These are phyloP conservation scores for Drosophila monieri DNA, from an alignment of 2,888 invertebrate species.

Conservation along the genomic window DNA sequence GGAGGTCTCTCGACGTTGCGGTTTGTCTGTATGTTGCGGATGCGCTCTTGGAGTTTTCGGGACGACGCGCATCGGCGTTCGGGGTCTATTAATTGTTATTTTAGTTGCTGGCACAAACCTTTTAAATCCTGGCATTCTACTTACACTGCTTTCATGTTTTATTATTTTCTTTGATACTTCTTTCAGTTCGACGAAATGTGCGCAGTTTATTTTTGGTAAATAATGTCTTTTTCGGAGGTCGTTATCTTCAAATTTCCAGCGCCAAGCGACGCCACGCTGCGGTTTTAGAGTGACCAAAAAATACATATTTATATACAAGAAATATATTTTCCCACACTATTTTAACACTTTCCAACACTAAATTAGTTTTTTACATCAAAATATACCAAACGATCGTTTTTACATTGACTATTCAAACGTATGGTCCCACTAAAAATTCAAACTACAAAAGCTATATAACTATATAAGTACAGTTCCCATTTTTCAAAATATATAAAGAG, in stretches of 20 bases:
- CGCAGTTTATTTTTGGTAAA: background rate
- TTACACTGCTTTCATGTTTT: slow-evolving; percentile 68
- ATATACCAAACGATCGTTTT: background rate
- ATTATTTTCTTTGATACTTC: slow-evolving; percentile 3
- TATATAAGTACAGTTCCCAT: too few species aligned
- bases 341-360: too few species aligned
- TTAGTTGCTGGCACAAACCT: background rate
- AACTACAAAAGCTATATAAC: too few species aligned
- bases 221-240: slow-evolving; percentile 18
- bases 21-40: slow-evolving; percentile 28
- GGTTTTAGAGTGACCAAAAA: slow-evolving; percentile 21
- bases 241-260: slow-evolving; percentile 69
- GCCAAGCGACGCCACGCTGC: slow-evolving; percentile 73
- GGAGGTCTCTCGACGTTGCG: slow-evolving; percentile 54
- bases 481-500: background rate
- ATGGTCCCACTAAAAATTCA: too few species aligned
- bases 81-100: slow-evolving; percentile 54
- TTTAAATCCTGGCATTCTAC: slow-evolving; percentile 30
- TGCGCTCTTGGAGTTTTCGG: slow-evolving; percentile 60
- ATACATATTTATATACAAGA: too few species aligned
- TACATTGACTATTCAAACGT: too few species aligned
- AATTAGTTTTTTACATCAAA: background rate
- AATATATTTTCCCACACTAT: too few species aligned
- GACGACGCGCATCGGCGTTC: slow-evolving; percentile 77
- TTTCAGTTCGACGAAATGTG: background rate